These are phyloP conservation scores for Sebastes oblongus DNA, from an alignment of 2,797 vertebrate genomes.

Conservation along the genomic window DNA sequence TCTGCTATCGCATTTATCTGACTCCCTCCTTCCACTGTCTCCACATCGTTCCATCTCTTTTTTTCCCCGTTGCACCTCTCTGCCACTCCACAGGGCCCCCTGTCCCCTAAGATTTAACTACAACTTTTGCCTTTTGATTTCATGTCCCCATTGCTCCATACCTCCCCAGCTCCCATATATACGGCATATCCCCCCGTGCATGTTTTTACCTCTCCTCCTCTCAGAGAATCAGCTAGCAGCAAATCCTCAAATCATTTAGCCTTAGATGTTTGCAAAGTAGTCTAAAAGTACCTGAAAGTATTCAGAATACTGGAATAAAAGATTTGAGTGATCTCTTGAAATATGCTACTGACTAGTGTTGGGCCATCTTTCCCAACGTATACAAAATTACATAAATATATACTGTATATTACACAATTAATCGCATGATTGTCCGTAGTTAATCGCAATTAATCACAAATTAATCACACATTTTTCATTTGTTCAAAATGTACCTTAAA, in stretches of 20 bases:
- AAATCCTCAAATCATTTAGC: constrained; percentile 28
- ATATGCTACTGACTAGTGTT: background rate
- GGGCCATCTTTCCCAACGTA: background rate
- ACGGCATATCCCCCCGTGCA: background rate
- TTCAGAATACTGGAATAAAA: constrained; percentile 13
- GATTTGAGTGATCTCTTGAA: background rate
- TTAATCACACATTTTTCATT: no score
- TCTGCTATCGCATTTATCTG: constrained; percentile 51
- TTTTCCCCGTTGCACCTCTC: constrained; percentile 32
- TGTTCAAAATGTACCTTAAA: no score
- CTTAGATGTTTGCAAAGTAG: constrained; percentile 30
- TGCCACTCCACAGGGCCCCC: constrained; percentile 47
- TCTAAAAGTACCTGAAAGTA: constrained; percentile 32
- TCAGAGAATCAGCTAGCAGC: constrained; percentile 33
- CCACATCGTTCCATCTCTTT: constrained; percentile 30
- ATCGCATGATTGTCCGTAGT: fast-evolving
- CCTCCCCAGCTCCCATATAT: constrained; percentile 6
- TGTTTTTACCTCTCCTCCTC: constrained; percentile 33
- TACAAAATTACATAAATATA: background rate
- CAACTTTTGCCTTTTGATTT: constrained; percentile 61
- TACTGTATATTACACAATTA: no score
- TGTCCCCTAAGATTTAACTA: constrained; percentile 63
- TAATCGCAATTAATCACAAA: no score
- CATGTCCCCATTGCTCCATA: constrained; percentile 39
- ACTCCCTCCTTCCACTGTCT: constrained; percentile 31